Percentiles rank a stretch among this genome's conserved stretches.
These are phyloP conservation scores for Eulithis testata DNA, from an alignment of 2,888 invertebrate genomes.

Conservation along the genomic window DNA sequence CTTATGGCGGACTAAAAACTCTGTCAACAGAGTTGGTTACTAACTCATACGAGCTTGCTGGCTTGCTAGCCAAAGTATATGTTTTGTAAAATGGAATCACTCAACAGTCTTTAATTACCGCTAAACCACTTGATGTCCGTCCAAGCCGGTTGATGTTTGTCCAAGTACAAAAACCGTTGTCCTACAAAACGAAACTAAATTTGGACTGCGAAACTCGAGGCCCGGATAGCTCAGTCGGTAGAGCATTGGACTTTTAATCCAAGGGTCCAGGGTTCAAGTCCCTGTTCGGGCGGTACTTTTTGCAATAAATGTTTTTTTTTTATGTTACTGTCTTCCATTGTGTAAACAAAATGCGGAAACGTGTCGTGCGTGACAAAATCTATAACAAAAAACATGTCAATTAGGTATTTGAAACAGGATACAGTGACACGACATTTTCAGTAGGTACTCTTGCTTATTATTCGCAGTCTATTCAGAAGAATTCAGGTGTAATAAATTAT, in stretches of 20 bases:
- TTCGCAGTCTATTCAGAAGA: no score
- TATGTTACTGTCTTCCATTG: background rate
- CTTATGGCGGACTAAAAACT: no score
- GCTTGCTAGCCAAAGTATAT: no score
- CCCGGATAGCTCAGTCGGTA: conserved; percentile 91
- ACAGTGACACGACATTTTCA: background rate
- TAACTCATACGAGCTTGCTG: no score
- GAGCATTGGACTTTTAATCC: conserved; percentile 91
- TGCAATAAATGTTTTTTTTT: conserved; percentile 22
- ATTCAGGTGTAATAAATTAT: no score
- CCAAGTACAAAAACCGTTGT: no score
- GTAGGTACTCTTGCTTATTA: background rate
- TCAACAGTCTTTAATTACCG: no score
- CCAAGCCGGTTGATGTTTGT: no score
- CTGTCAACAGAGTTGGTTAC: no score
- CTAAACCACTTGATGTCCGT: no score
- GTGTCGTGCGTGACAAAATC: background rate
- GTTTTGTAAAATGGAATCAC: no score
- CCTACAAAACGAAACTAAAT: conserved; percentile 3
- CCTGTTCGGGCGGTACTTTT: conserved; percentile 86
- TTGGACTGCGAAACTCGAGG: conserved; percentile 44
- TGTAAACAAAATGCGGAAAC: background rate
- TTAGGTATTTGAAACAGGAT: conserved; percentile 1
- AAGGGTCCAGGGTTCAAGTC: conserved; percentile 92
- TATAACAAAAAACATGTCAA: conserved; percentile 2